Conservation (phyloP, 1,140 invertebrate genomes). For the Tribolium madens region DNA sequence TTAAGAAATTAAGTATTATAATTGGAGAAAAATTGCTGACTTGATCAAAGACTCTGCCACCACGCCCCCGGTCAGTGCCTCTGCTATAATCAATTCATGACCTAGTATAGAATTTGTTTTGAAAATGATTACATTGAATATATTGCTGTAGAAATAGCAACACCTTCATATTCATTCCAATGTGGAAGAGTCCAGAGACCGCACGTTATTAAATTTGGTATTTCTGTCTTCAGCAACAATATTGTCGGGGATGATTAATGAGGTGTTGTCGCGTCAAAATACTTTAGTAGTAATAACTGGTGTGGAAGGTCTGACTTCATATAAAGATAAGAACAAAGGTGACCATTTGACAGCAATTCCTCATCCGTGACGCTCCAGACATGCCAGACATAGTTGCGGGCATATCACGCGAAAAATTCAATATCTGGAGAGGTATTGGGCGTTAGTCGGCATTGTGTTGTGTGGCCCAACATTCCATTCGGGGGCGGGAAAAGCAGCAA, state of each 20-base stretch:
- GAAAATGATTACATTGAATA: too few relatives aligned
- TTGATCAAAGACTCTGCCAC: too few relatives aligned
- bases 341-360: slow-evolving; percentile 59
- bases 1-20: too few relatives aligned
- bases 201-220: slow-evolving; percentile 7
- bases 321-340: slow-evolving; percentile 52
- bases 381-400: slow-evolving; percentile 53
- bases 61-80: too few relatives aligned
- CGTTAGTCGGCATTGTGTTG: slow-evolving; percentile 56
- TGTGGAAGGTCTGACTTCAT: not conserved
- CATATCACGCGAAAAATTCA: slow-evolving; percentile 60
- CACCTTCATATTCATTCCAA: not conserved
- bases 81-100: too few relatives aligned
- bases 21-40: too few relatives aligned
- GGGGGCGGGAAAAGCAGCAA: slow-evolving; percentile 13
- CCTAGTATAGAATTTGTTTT: too few relatives aligned
- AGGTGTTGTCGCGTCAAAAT: slow-evolving; percentile 21
- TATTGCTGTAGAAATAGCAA: too few relatives aligned
- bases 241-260: slow-evolving; percentile 28
- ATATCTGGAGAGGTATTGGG: slow-evolving; percentile 55
- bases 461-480: slow-evolving; percentile 48
- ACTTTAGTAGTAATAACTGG: slow-evolving; percentile 30
- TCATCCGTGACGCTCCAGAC: slow-evolving; percentile 53
- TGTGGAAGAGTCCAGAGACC: not conserved
- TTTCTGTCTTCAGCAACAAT: not conserved